Evolutionary conservation across 2,888 invertebrate genomes (phyloP).

Genomic region (Danaus chrysippus): DNA sequence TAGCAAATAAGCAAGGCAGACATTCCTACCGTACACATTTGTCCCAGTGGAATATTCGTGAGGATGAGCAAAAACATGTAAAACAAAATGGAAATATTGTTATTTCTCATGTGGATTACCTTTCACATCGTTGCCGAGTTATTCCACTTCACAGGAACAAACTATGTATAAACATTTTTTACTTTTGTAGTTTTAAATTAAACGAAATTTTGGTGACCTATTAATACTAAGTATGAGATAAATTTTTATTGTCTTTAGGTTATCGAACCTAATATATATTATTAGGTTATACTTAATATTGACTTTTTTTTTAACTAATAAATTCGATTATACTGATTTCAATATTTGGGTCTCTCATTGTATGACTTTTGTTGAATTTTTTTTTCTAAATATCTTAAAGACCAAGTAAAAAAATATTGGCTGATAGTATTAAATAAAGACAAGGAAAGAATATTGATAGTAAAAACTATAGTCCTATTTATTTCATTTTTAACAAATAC

Average conservation of each 20-base stretch:
- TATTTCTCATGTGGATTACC: slow-evolving; percentile 68
- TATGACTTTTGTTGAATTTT: no score
- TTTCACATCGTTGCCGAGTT: slow-evolving; percentile 44
- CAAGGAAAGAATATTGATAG: no score
- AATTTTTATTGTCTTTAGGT: not conserved
- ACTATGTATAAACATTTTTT: slow-evolving; percentile 1
- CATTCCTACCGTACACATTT: slow-evolving; percentile 13
- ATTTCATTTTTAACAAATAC: no score
- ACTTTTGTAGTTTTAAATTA: not conserved
- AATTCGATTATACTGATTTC: no score
- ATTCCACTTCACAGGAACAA: slow-evolving; percentile 41
- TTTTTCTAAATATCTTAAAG: no score
- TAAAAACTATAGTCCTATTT: no score
- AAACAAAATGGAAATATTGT: slow-evolving; percentile 71
- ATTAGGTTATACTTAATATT: not conserved
- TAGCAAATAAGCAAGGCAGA: not conserved
- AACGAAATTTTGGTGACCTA: not conserved
- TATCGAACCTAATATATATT: not conserved
- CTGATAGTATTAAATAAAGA: no score
- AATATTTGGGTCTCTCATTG: no score
- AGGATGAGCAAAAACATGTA: slow-evolving; percentile 67
- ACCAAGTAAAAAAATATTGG: no score
- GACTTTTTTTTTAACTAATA: no score
- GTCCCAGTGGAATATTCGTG: slow-evolving; percentile 38
- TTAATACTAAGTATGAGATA: not conserved